Percentiles rank a stretch among this genome's conserved stretches.
These are phyloP conservation scores for Scotopteryx bipunctaria DNA, from an alignment of 2,888 invertebrate genomes.

Conservation along the genomic window DNA sequence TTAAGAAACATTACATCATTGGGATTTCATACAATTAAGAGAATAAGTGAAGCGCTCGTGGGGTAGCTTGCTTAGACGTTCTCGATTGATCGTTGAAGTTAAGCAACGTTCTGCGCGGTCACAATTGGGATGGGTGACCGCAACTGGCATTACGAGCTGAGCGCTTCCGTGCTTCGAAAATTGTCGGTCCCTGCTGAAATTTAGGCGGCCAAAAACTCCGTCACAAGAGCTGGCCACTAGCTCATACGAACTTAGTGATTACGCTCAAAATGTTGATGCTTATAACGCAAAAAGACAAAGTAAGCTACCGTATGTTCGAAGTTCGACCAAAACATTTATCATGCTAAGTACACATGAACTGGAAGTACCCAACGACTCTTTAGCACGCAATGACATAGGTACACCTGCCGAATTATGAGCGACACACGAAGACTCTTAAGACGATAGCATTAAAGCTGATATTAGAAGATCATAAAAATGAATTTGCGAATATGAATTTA, in stretches of 20 bases:
- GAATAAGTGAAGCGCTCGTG: too few species aligned
- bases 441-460: conserved; percentile 15
- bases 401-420: conserved; percentile 37
- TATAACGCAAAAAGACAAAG: not conserved
- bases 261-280: too few species aligned
- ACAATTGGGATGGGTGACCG: too few species aligned
- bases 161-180: too few species aligned
- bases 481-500: conserved; percentile 42
- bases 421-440: conserved; percentile 5
- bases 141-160: too few species aligned
- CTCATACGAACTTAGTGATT: too few species aligned
- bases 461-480: conserved; percentile 10
- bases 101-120: too few species aligned
- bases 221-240: too few species aligned
- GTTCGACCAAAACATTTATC: conserved; percentile 35
- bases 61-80: too few species aligned
- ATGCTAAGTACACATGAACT: conserved; percentile 29
- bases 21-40: not conserved
- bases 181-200: too few species aligned
- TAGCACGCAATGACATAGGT: conserved; percentile 42
- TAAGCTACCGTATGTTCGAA: conserved; percentile 19
- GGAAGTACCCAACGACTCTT: conserved; percentile 32
- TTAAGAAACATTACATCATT: conserved; percentile 10
- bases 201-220: too few species aligned
- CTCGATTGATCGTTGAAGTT: too few species aligned